Percentiles rank a stretch among this genome's conserved stretches.
phyloP scores from a whole-genome alignment of 2,888 invertebrate species.

The Parascotia fuliginaria region DNA sequence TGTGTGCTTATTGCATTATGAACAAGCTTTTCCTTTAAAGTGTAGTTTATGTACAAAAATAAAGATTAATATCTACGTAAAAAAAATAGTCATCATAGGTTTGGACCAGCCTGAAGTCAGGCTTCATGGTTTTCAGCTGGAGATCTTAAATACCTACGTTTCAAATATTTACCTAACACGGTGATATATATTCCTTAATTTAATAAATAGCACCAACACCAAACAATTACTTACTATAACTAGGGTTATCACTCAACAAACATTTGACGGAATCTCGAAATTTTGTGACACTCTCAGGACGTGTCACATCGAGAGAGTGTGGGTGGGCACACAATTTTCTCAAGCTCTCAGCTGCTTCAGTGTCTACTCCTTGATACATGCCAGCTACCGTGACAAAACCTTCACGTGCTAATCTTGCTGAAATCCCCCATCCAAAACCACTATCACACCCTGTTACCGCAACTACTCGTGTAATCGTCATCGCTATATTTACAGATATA shows the following conservation, averaged over 20 bases:
- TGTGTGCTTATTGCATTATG: no score
- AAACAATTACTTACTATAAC: slow-evolving; percentile 73
- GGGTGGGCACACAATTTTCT: slow-evolving; percentile 74
- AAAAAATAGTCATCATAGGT: no score
- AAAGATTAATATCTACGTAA: no score
- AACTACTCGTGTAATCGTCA: slow-evolving; percentile 77
- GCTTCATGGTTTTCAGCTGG: no score
- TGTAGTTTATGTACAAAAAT: no score
- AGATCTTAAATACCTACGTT: no score
- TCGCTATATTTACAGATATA: slow-evolving; percentile 13
- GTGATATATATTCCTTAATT: background rate
- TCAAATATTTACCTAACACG: background rate
- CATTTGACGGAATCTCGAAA: slow-evolving; percentile 78
- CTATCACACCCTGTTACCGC: slow-evolving; percentile 95
- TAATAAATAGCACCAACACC: background rate
- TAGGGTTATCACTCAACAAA: slow-evolving; percentile 77
- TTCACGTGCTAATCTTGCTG: slow-evolving; percentile 86
- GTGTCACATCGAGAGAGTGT: slow-evolving; percentile 88
- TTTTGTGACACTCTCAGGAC: slow-evolving; percentile 81
- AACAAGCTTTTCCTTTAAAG: no score
- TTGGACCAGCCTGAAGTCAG: no score
- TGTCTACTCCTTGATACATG: slow-evolving; percentile 87
- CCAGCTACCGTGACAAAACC: slow-evolving; percentile 92
- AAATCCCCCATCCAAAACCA: slow-evolving; percentile 92
- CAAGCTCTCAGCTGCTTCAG: slow-evolving; percentile 80